Evolutionary conservation across 2,888 invertebrate genomes (phyloP).

Genomic region (Pasiphila rectangulata): DNA sequence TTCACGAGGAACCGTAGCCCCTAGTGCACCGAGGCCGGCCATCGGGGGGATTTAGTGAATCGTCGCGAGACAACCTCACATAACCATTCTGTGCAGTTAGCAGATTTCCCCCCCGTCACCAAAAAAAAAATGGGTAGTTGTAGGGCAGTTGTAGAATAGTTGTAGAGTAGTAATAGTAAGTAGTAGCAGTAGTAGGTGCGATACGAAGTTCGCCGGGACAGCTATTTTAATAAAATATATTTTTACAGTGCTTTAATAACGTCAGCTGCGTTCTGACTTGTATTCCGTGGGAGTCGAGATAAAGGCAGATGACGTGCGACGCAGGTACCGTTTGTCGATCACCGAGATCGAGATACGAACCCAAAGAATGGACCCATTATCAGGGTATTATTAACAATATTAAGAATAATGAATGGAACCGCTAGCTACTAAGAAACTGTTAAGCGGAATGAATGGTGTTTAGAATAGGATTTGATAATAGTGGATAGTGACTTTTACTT

Average conservation of each 20-base stretch:
- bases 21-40: too few relatives aligned
- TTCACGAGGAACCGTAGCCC: too few relatives aligned
- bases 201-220: too few relatives aligned
- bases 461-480: constrained; percentile 19
- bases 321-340: constrained; percentile 29
- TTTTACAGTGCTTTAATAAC: not conserved
- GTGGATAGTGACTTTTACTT: too few relatives aligned
- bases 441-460: constrained; percentile 27
- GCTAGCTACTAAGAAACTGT: constrained; percentile 16
- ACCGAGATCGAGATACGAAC: constrained; percentile 27
- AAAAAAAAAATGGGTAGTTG: too few relatives aligned
- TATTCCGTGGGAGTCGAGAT: constrained; percentile 22
- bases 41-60: too few relatives aligned
- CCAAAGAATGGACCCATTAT: constrained; percentile 31
- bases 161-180: too few relatives aligned
- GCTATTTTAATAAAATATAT: not conserved
- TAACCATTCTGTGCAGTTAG: too few relatives aligned
- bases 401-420: constrained; percentile 30
- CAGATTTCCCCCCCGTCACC: too few relatives aligned
- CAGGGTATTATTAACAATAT: constrained; percentile 26
- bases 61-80: too few relatives aligned
- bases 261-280: not conserved
- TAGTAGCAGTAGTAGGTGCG: too few relatives aligned
- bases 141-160: too few relatives aligned
- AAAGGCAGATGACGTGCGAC: constrained; percentile 18